Evolutionary conservation across 2,888 invertebrate species (phyloP).

Genomic region (Oxytorus armatus): DNA sequence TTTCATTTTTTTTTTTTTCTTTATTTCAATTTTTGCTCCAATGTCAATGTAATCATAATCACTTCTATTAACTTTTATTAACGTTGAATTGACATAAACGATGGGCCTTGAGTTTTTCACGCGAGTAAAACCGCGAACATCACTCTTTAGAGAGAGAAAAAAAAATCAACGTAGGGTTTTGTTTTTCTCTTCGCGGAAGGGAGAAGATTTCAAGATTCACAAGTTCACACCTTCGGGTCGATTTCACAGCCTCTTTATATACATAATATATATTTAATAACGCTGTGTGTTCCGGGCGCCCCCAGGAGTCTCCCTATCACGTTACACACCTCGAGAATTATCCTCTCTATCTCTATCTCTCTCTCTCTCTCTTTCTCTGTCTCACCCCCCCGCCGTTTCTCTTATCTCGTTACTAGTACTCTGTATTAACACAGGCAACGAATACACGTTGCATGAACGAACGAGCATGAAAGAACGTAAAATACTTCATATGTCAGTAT

Average conservation of each 20-base stretch:
- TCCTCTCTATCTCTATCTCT: conserved; percentile 29
- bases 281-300: conserved; percentile 35
- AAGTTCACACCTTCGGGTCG: conserved; percentile 39
- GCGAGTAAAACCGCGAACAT: too few relatives aligned
- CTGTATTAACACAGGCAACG: conserved; percentile 44
- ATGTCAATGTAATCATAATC: too few relatives aligned
- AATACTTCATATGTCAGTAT: conserved; percentile 60
- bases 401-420: conserved; percentile 44
- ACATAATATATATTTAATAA: conserved; percentile 65
- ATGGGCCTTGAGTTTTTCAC: too few relatives aligned
- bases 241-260: conserved; percentile 45
- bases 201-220: conserved; percentile 20
- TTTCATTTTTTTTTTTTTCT: too few relatives aligned
- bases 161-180: too few relatives aligned
- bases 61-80: too few relatives aligned
- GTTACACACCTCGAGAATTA: conserved; percentile 63
- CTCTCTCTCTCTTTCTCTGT: background rate
- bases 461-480: conserved; percentile 53
- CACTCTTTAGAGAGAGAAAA: too few relatives aligned
- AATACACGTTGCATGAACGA: conserved; percentile 48
- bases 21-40: too few relatives aligned
- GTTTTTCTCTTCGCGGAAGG: conserved; percentile 35
- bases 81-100: too few relatives aligned
- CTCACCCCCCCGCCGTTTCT: conserved; percentile 1
- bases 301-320: conserved; percentile 62